phyloP scores from a whole-genome alignment of 2,113 vertebrate species.

The Macaca fascicularis region DNA sequence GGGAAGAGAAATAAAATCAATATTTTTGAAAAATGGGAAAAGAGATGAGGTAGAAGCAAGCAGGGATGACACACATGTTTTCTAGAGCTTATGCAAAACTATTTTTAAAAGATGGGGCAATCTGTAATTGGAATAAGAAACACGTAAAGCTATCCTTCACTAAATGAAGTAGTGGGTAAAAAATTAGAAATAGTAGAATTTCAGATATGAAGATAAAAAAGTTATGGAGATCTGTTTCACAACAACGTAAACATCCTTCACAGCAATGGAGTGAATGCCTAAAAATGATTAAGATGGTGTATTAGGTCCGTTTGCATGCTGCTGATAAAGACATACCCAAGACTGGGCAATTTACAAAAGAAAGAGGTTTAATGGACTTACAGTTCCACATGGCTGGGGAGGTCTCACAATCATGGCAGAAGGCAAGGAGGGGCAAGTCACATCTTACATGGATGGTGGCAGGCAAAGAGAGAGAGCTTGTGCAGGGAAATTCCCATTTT shows the following conservation, averaged over 20 bases:
- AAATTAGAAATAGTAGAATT: background rate
- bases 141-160: fast-evolving
- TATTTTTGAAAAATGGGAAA: background rate
- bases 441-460: too few relatives aligned
- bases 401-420: too few relatives aligned
- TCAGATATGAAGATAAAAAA: too few relatives aligned
- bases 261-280: background rate
- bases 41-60: background rate
- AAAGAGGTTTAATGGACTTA: too few relatives aligned
- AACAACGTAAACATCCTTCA: background rate
- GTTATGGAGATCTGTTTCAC: background rate
- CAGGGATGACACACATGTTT: background rate
- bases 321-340: too few relatives aligned
- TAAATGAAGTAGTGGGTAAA: too few relatives aligned
- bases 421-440: too few relatives aligned
- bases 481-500: too few relatives aligned
- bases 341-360: too few relatives aligned
- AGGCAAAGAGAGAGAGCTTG: too few relatives aligned
- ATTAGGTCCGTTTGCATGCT: too few relatives aligned
- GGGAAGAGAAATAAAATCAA: background rate
- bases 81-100: background rate
- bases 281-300: background rate
- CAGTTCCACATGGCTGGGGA: too few relatives aligned
- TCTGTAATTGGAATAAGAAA: background rate
- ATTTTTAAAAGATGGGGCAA: background rate